phyloP scores from a whole-genome alignment of 2,113 vertebrate genomes.

The Oreocharis arfaki region DNA sequence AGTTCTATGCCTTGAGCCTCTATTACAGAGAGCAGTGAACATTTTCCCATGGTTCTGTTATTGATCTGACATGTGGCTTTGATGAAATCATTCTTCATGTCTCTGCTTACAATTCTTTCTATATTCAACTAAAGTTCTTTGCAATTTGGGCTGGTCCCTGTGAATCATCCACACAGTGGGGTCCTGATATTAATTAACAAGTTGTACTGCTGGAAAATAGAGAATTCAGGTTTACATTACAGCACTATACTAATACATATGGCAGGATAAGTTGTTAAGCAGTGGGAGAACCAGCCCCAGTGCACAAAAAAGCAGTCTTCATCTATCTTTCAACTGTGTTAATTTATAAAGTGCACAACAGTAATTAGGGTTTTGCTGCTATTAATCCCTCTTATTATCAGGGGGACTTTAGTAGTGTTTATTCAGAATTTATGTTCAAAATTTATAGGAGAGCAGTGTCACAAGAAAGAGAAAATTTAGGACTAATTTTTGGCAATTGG shows the following conservation, averaged over 20 bases:
- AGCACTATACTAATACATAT: not conserved
- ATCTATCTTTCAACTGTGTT: not conserved
- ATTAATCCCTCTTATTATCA: not conserved
- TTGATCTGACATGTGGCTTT: not conserved
- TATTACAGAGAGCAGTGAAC: not conserved
- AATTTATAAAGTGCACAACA: slow-evolving; percentile 12
- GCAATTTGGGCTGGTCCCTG: not conserved
- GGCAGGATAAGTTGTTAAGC: not conserved
- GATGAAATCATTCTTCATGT: not conserved
- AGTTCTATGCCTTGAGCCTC: not conserved
- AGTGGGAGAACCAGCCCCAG: not conserved
- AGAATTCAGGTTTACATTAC: not conserved
- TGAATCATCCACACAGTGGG: not conserved
- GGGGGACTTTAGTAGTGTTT: not conserved
- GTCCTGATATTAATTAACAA: not conserved
- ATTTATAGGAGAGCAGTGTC: not conserved
- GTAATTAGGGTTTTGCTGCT: slow-evolving; percentile 7
- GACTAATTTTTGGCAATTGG: slow-evolving; percentile 23
- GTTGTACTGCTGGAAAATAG: not conserved
- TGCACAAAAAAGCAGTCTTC: not conserved
- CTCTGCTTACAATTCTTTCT: not conserved
- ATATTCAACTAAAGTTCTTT: not conserved
- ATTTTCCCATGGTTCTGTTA: not conserved
- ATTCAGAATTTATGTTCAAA: slow-evolving; percentile 5
- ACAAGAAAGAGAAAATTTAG: not conserved